Evolutionary conservation across 2,113 vertebrate genomes (phyloP).

Genomic region (Trogon melanurus): DNA sequence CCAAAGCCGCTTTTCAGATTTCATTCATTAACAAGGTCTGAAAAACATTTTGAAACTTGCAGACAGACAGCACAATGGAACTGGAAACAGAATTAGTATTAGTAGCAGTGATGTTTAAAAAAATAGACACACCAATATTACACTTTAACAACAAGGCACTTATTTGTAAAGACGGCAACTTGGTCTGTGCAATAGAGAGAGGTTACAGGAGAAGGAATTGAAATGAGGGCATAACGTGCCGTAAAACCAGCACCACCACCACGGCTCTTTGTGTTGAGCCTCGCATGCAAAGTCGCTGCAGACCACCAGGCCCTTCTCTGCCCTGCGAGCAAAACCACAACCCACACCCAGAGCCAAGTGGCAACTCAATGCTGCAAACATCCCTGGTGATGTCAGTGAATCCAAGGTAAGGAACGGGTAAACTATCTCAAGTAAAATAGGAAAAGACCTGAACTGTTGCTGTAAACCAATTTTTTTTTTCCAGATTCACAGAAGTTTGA

Average conservation of each 20-base stretch:
- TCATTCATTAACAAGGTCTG: background rate
- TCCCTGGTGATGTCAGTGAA: background rate
- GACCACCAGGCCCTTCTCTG: background rate
- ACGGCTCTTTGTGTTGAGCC: background rate
- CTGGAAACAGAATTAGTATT: background rate
- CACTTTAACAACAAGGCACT: background rate
- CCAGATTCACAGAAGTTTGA: constrained; percentile 35
- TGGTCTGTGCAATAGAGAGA: background rate
- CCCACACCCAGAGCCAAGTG: background rate
- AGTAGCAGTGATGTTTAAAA: background rate
- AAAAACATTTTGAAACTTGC: background rate
- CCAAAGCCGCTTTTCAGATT: background rate
- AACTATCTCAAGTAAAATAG: constrained; percentile 5
- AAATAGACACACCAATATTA: background rate
- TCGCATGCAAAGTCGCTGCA: accelerated
- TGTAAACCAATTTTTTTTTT: background rate
- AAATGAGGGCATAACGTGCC: background rate
- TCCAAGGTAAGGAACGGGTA: background rate
- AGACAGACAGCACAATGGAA: background rate
- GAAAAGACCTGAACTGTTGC: constrained; percentile 19
- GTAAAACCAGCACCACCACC: background rate
- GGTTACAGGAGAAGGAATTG: background rate
- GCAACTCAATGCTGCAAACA: background rate
- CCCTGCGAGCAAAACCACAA: accelerated
- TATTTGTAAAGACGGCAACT: background rate